Conservation (phyloP, 2,113 vertebrate genomes). For the Phylloscopus trochilus region DNA sequence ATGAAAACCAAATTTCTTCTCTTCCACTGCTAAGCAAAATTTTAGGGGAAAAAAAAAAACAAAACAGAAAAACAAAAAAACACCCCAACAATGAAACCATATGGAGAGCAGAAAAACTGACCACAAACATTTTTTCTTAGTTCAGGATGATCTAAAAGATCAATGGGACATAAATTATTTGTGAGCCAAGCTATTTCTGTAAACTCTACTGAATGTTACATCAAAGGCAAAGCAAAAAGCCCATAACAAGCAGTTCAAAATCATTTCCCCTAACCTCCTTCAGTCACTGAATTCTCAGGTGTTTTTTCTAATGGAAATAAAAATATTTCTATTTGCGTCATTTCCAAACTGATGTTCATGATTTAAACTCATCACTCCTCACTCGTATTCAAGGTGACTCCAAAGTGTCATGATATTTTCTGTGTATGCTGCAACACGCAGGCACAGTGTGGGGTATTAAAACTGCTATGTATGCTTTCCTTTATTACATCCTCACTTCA, state of each 20-base stretch:
- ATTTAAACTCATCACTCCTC: neutral
- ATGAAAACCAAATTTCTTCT: neutral
- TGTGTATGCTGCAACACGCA: neutral
- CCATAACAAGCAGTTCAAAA: neutral
- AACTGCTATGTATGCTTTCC: neutral
- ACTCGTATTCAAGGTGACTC: neutral
- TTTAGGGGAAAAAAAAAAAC: neutral
- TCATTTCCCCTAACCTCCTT: constrained; percentile 24
- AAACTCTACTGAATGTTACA: constrained; percentile 32
- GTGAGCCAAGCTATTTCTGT: constrained; percentile 36
- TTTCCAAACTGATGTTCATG: neutral
- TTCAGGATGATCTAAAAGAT: constrained; percentile 14
- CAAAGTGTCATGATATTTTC: neutral
- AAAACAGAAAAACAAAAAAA: neutral
- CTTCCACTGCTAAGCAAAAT: neutral
- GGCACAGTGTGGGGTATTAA: neutral
- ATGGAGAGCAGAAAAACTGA: neutral
- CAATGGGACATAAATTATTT: constrained; percentile 44
- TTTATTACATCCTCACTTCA: neutral
- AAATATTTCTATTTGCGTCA: constrained; percentile 12
- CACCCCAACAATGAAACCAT: neutral
- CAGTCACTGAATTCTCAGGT: constrained; percentile 13
- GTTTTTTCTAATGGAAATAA: neutral
- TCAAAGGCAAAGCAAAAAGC: constrained; percentile 47
- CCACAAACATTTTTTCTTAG: neutral